Percentiles rank a stretch among this genome's conserved stretches.
Conservation (phyloP, 2,797 vertebrate genomes). For the Pteronotus mesoamericanus region DNA sequence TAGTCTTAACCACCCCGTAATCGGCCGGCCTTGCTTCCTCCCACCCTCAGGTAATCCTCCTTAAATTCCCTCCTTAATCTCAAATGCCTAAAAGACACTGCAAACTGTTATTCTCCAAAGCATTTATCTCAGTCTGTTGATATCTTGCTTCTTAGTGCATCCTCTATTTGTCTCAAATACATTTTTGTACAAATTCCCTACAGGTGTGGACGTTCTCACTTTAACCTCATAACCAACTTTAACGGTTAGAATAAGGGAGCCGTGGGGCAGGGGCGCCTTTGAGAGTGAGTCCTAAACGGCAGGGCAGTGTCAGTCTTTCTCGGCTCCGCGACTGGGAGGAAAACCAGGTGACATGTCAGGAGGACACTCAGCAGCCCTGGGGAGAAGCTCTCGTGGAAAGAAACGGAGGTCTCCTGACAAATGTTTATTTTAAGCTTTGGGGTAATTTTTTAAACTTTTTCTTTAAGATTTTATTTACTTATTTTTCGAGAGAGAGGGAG, state of each 20-base stretch:
- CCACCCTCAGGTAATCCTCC: background rate
- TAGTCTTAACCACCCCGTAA: background rate
- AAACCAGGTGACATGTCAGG: background rate
- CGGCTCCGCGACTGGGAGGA: background rate
- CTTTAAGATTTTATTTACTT: too few species aligned
- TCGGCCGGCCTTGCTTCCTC: background rate
- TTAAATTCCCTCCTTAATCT: background rate
- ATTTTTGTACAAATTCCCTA: background rate
- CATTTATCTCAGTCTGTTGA: background rate
- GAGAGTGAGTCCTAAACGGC: background rate
- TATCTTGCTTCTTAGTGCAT: background rate
- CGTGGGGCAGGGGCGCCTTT: background rate
- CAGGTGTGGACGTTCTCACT: background rate
- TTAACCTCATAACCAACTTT: background rate
- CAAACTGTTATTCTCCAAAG: background rate
- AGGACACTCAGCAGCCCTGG: background rate
- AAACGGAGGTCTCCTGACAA: background rate
- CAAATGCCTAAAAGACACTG: background rate
- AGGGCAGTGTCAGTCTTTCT: background rate
- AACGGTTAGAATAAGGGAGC: background rate
- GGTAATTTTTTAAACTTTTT: background rate
- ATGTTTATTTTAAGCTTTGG: background rate
- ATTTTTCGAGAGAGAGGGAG: too few species aligned
- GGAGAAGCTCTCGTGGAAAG: background rate
- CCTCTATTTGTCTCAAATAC: background rate